Evolutionary conservation across 2,797 vertebrate species (phyloP), one percentile per base, ranked within the genome.

Genomic region (Mormyrus hasselquistii): DNA sequence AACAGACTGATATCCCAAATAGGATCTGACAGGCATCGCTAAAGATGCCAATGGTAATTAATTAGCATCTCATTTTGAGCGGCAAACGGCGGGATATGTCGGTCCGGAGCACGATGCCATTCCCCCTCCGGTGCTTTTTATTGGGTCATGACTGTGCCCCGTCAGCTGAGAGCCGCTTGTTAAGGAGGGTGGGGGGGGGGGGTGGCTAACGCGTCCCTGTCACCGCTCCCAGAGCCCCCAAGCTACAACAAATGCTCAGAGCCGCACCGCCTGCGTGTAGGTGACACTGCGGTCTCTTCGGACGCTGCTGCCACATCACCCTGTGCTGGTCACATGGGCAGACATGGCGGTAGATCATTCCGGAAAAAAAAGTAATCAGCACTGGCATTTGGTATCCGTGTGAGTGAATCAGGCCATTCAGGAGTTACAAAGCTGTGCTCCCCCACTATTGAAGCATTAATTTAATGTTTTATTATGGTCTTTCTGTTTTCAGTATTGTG

Each of bases 21-120:
- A 95, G 94, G 97, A 97, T 97, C 95, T 97, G 97, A 98, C 97
- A 98, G 94, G 95, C 97, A 95, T 96, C 95, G 96, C 96, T 96
- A 97, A 98, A 97, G 96, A 98, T 98, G 97, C 97, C 97, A 98
- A 97, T 96, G 96, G 96, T 98, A 98, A 98, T 99, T 98, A 98
- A 98, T 98, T 98, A 99, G 96, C 96, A 97, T 97, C 97, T 98
- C 96, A 97, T 97, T 98, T 97, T 97, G 96, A 97, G 95, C 94
- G 96, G 94, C 94, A 96, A 97, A 96, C 96, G 97, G 97, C 97
- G 96, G 96, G 96, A 97, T 96, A 95, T 95, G 94, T 94, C 95
- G 96, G 96, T 96, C 57, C 94, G 94, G 96, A 95, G 93, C 95
- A 96, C 94, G 94, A 95, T 96, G 95, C 95, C 94, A 95, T 96